Evolutionary conservation across 2,797 vertebrate species (phyloP).

Genomic region (Arremon brunneinucha): DNA sequence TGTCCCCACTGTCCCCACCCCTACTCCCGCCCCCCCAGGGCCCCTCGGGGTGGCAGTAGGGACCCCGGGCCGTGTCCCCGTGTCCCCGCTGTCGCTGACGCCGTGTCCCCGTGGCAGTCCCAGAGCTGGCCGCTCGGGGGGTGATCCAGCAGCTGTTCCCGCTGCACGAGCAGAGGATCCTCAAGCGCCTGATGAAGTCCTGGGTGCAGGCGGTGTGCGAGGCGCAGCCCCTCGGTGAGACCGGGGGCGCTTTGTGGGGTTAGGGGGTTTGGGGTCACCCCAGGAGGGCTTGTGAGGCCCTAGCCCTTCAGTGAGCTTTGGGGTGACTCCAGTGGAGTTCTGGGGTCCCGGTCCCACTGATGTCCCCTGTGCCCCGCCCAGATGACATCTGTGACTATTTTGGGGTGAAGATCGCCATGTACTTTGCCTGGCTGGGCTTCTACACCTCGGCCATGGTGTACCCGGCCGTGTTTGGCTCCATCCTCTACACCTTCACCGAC

Average conservation of each 20-base stretch:
- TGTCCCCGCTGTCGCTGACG: background rate
- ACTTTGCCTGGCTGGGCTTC: conserved; percentile 97
- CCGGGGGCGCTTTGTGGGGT: too few species aligned
- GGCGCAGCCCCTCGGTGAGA: conserved; percentile 87
- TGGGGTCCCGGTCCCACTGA: background rate
- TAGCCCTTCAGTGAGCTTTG: background rate
- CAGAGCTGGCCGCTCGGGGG: conserved; percentile 88
- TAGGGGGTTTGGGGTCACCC: too few species aligned
- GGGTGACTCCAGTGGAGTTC: fast-evolving
- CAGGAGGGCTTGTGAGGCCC: too few species aligned
- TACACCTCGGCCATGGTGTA: conserved; percentile 98
- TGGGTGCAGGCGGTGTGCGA: conserved; percentile 98
- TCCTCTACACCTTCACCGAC: conserved; percentile 93
- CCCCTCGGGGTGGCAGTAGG: background rate
- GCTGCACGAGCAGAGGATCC: conserved; percentile 92
- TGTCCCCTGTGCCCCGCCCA: background rate
- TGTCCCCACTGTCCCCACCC: background rate
- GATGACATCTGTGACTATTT: conserved; percentile 99
- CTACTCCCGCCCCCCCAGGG: background rate
- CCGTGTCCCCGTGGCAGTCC: conserved; percentile 74
- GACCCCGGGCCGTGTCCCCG: too few species aligned
- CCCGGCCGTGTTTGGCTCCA: conserved; percentile 91
- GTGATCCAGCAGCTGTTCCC: conserved; percentile 96
- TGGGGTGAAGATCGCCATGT: conserved; percentile 97
- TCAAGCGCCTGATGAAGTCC: conserved; percentile 93